Evolutionary conservation across 2,797 vertebrate species (phyloP), one percentile per base, ranked within the genome.

Genomic region (Psittacula derbiana): DNA sequence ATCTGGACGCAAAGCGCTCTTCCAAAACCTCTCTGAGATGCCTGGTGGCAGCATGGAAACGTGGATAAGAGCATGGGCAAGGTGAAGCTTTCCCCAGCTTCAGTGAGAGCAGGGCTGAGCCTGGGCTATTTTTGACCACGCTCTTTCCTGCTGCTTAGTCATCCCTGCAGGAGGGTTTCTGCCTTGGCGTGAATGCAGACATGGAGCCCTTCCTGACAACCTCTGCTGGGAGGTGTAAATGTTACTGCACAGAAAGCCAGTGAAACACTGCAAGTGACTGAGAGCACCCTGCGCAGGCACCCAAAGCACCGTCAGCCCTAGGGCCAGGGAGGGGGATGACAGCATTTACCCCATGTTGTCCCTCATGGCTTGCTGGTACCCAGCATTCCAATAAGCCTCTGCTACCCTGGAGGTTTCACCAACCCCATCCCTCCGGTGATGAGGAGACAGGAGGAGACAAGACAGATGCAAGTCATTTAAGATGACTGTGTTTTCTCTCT

Each of bases 51-150:
- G 27, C 60, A 30, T 1, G 3, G 41, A 19, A 28, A 20, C 11
- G 50, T 46, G 49, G 17, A 27, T n/a, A 64, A 47, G 33, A 62
- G 44, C 30, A 46, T 30, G 10, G 18, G 40, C 50, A 92, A 62
- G 18, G 16, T 16, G 38, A 53, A 50, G 47, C 3, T 16, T 28
- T 30, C 31, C 65, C 25, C 52, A 55, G 27, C 17, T 38, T 41
- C 30, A 12, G 8, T 3, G 33, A 65, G 16, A 65, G 31, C 73
- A 62, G 47, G 31, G 60, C 38, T 55, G 46, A 76, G 13, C 41
- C 28, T 4, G 17, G 52, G 25, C 50, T 61, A 5, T 11, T 72
- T 84, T 58, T 44, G 38, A 21, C 18, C 1, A 0, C 0, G 1
- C 5, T 18, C 43, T 12, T 80, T 60, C 62, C 86, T 4, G 24